Base-by-base conservation (phyloP, 2,888 invertebrate species). In the Callosobruchus maculatus region DNA sequence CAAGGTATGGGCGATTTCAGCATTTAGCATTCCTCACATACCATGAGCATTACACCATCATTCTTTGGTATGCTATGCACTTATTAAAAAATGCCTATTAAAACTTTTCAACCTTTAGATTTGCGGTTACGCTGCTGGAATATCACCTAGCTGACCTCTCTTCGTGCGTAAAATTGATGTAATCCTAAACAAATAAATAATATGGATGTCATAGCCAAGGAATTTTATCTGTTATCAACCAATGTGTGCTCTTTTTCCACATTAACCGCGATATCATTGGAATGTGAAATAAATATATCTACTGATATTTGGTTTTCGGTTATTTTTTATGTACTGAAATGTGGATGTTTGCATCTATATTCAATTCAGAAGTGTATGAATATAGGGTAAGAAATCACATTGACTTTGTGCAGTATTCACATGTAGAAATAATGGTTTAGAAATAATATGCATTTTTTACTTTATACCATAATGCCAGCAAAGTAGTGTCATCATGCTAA, bases 21-120 rank as follows among this genome's bases (percentile, higher is more conserved):
- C 73, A 72, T 74, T 75, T 71, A 74, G 76, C 78, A 80, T 81
- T 81, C 81, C 76, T 78, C 31, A 73, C 79, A 81, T 81, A 78
- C 74, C 76, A 79, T 75, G 77, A 75, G 75, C 77, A 81, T 80
- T 81, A 80, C 78, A 76, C 74, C 77, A 78, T 73, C 72, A 49
- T 13, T 49, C 49, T 49, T 49, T 49, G 49, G 49, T 72, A 74
- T 78, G 72, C 72, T 71, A 75, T 75, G 72, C 75, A 75, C 74
- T 78, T 76, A 77, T 77, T 76, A 76, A 74, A 77, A 78, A 79
- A 78, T 75, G 78, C 72, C 74, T 71, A 73, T 76, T 78, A 77
- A 77, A 78, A 77, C 79, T 78, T 77, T 74, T 78, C 74, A 76
- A 77, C 78, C 77, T 73, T 71, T 71, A 49, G 3, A 49, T 49